Base-by-base conservation (phyloP, 1,140 invertebrate genomes). In the Rhopalosiphum maidis region DNA sequence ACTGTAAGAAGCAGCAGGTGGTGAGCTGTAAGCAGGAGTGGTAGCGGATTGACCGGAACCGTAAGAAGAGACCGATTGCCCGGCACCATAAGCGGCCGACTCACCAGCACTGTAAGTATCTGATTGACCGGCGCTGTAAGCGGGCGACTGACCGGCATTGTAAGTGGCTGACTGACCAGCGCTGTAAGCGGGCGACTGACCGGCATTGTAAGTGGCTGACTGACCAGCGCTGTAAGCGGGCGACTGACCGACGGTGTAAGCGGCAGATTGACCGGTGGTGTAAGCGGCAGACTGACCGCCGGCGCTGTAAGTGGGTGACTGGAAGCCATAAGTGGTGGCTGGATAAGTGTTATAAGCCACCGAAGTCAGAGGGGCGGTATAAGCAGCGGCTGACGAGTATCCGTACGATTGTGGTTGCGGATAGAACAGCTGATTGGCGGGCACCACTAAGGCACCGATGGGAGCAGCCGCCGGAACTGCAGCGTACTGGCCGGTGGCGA, bases 391-490 rank as follows among this genome's bases (percentile, higher is more conserved):
- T 25, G 88, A 30, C 23, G 89, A 41, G 30, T 54, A 93, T n/a
- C 35, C 82, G 37, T 93, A 93, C 1, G 21, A 9, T 46, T 92
- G 91, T 25, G 83, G 68, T 51, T 83, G 91, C 11, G 68, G 91
- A 21, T 93, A 93, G 82, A 93, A 93, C 23, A 93, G 37, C 48
- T 83, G 91, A 25, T 41, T 86, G 37, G 48, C 5, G 9, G 90
- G 90, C 3, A 93, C 15, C 35, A 92, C 77, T n/a, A 92, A 7
- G 46, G 91, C 77, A 23, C 68, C 46, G 9, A 48, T 21, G 18
- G 60, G 15, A 46, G 60, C 25, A n/a, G 43, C 68, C 9, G 91
- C 46, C 8, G 77, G 91, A 1, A 54, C 77, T 5, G 91, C 91
- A 1, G 91, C 46, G 48, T 51, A 51, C 15, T 51, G 48, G 11